phyloP scores from a whole-genome alignment of 92 coral and sea anemone genomes.

The Diadumene lineata region DNA sequence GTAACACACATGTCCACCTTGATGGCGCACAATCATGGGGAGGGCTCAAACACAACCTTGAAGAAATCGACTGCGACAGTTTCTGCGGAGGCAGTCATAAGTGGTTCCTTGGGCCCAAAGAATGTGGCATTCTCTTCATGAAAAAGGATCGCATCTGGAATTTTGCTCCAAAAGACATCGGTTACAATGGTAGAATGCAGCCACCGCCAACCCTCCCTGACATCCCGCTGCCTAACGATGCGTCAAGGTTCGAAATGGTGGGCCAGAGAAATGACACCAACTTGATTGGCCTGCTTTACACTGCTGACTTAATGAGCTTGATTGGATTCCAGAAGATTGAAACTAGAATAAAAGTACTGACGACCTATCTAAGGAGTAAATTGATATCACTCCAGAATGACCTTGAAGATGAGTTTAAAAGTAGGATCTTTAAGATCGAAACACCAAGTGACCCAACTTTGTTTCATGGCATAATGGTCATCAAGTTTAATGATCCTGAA shows the following conservation, averaged over 20 bases:
- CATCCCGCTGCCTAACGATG: constrained; percentile 26
- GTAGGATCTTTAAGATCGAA: constrained; percentile 5
- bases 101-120: constrained; percentile 77
- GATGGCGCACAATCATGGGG: constrained; percentile 82
- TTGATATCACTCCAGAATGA: constrained; percentile 2
- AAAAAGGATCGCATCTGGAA: constrained; percentile 39
- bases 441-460: constrained; percentile 23
- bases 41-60: constrained; percentile 38
- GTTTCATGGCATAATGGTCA: constrained; percentile 33
- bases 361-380: constrained; percentile 10
- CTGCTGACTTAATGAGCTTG: constrained; percentile 56
- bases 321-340: constrained; percentile 52
- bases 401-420: neutral
- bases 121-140: constrained; percentile 67
- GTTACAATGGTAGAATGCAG: constrained; percentile 55
- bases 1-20: constrained; percentile 53
- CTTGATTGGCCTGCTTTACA: constrained; percentile 55
- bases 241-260: constrained; percentile 56
- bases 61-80: constrained; percentile 66
- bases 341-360: constrained; percentile 36
- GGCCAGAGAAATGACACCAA: constrained; percentile 72
- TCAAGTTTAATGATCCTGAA: constrained; percentile 23
- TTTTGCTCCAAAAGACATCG: constrained; percentile 64
- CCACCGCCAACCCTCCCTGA: constrained; percentile 27
- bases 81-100: constrained; percentile 59